Base-by-base conservation (phyloP, 2,888 invertebrate species). In the Archaeoteleia sp. region DNA sequence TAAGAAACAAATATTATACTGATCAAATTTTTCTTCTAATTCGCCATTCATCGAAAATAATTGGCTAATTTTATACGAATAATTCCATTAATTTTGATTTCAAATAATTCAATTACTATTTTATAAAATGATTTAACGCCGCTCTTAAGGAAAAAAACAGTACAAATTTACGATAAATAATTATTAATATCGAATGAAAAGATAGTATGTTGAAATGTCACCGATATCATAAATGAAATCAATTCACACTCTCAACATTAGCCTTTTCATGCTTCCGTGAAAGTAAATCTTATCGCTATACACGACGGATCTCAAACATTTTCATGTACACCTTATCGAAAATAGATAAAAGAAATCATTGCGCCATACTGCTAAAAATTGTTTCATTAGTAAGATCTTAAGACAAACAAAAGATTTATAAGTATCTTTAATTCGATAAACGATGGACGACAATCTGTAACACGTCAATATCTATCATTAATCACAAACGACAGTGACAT, bases 361-460 rank as follows among this genome's bases (percentile, higher is more conserved):
- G 7, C n/a, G 29, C 7, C 9, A 29, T 29, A 2, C 29, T n/a
- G 12, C 12, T 3, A 14, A 48, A 25, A 8, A 12, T 14, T 20
- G 20, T 49, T 49, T 32, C 29, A 23, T 54, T 34, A 15, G 17
- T 20, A 37, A 30, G 40, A 57, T 46, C 40, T 48, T 4, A n/a
- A 46, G 17, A 17, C 14, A 10, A 30, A 10, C 42, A 42, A 43
- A 37, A 37, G 25, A 42, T 49, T 39, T 27, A 45, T 13, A 55
- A 46, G 37, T 42, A 53, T 34, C 29, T 39, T 12, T 15, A 27
- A 23, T 43, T 43, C 34, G 42, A 49, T 58, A 48, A 49, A 58
- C 27, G 45, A 46, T 32, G 53, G 45, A 61, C 46, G 40, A 48
- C 29, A n/a, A 34, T 46, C 34, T 27, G 17, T 30, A 12, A 23